phyloP scores from a whole-genome alignment of 2,888 invertebrate species.

The Panzeria rudis region DNA sequence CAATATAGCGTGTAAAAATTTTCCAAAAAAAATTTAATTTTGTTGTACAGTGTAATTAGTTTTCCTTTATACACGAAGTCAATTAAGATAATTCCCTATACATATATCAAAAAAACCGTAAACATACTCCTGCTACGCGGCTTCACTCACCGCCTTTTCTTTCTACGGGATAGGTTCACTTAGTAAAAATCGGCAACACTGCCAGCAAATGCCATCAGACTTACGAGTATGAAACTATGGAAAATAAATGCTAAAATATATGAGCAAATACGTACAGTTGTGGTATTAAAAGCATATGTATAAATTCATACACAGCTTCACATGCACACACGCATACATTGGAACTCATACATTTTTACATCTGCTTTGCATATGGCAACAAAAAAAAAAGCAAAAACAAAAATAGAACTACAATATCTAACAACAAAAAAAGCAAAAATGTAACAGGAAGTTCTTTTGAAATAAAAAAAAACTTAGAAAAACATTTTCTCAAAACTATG shows the following conservation, averaged over 20 bases:
- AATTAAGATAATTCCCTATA: too few relatives aligned
- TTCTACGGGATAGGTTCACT: too few relatives aligned
- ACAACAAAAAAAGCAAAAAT: constrained; percentile 24
- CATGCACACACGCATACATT: neutral
- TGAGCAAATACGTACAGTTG: neutral
- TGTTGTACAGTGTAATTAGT: too few relatives aligned
- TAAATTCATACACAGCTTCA: neutral
- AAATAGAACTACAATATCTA: neutral
- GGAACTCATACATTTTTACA: neutral
- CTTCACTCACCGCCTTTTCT: too few relatives aligned
- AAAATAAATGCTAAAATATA: constrained; percentile 4
- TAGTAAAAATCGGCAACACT: constrained; percentile 1
- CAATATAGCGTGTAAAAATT: too few relatives aligned
- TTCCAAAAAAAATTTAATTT: too few relatives aligned
- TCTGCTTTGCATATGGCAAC: neutral
- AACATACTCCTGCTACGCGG: too few relatives aligned
- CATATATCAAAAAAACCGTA: too few relatives aligned
- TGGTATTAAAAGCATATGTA: constrained; percentile 12
- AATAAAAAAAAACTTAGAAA: constrained; percentile 3
- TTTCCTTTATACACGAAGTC: too few relatives aligned
- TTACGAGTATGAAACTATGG: neutral
- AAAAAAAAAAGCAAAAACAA: neutral
- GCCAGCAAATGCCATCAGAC: neutral
- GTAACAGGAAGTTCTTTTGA: constrained; percentile 15
- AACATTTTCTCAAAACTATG: constrained; percentile 32